These are phyloP conservation scores for Meteorus cinctellus DNA, from an alignment of 2,888 invertebrate species.

Conservation along the genomic window DNA sequence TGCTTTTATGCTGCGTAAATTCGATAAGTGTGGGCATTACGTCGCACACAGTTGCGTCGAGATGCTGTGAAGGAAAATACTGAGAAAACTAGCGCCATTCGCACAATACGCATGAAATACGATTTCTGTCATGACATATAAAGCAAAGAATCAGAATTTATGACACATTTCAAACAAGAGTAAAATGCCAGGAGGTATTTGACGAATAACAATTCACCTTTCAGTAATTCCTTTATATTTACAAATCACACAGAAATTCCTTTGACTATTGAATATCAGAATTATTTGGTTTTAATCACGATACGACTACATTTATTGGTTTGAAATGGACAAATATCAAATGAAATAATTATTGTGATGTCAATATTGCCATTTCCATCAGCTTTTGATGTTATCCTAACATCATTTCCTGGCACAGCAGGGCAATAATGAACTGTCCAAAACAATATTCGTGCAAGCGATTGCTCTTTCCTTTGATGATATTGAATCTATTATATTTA, in stretches of 20 bases:
- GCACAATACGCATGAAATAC: constrained; percentile 14
- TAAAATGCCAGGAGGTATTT: neutral
- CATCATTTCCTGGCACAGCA: neutral
- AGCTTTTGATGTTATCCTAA: constrained; percentile 13
- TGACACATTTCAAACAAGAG: neutral
- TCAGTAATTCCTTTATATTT: neutral
- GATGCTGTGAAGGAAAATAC: neutral
- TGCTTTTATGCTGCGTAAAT: constrained; percentile 46
- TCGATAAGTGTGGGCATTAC: constrained; percentile 47
- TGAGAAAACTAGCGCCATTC: constrained; percentile 4
- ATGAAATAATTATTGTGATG: neutral
- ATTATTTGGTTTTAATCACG: neutral
- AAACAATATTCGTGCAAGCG: constrained; percentile 27
- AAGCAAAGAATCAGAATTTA: neutral
- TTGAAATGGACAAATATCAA: neutral
- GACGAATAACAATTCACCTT: neutral
- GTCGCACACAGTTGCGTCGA: constrained; percentile 37
- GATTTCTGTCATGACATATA: constrained; percentile 12
- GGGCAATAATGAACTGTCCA: constrained; percentile 38
- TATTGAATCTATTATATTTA: neutral
- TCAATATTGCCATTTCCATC: neutral
- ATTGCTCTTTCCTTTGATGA: constrained; percentile 19
- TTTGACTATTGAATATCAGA: neutral
- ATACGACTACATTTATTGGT: neutral
- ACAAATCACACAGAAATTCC: neutral